Percentiles rank a stretch among this genome's conserved stretches.
These are phyloP conservation scores for Aculops lycopersici DNA, from an alignment of 1,140 invertebrate species.

Conservation along the genomic window DNA sequence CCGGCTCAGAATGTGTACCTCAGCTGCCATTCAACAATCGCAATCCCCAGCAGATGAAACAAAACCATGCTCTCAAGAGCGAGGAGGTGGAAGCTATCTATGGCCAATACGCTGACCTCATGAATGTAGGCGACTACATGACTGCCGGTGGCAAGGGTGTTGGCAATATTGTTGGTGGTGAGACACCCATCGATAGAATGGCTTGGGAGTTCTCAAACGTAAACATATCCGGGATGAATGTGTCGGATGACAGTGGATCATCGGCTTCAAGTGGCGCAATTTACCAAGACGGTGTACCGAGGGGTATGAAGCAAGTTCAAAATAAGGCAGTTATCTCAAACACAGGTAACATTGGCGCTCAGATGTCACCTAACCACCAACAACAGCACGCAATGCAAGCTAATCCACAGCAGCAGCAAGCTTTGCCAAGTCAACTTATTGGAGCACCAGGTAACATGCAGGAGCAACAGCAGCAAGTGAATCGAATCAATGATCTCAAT, in stretches of 20 bases:
- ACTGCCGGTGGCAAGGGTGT: slow-evolving; percentile 16
- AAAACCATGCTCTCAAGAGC: slow-evolving; percentile 20
- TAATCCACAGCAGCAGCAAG: too few relatives aligned
- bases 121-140: slow-evolving; percentile 49
- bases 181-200: slow-evolving; percentile 1
- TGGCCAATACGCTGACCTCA: slow-evolving; percentile 52
- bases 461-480: too few relatives aligned
- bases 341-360: too few relatives aligned
- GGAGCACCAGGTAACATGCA: too few relatives aligned
- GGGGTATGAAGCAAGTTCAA: too few relatives aligned
- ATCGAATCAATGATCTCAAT: too few relatives aligned
- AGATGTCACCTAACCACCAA: too few relatives aligned
- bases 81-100: slow-evolving; percentile 24
- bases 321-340: too few relatives aligned
- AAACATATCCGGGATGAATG: slow-evolving; percentile 33
- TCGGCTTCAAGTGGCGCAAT: slow-evolving; percentile 31
- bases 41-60: not conserved
- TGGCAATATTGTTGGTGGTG: slow-evolving; percentile 1
- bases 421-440: too few relatives aligned
- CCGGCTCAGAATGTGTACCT: not conserved
- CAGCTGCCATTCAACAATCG: not conserved
- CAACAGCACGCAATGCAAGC: too few relatives aligned
- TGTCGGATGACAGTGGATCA: slow-evolving; percentile 46
- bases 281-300: slow-evolving; percentile 19
- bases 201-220: slow-evolving; percentile 43